Percentiles rank a stretch among this genome's conserved stretches.
These are phyloP conservation scores for Pangasianodon hypophthalmus DNA, from an alignment of 2,113 vertebrate genomes.

Conservation along the genomic window DNA sequence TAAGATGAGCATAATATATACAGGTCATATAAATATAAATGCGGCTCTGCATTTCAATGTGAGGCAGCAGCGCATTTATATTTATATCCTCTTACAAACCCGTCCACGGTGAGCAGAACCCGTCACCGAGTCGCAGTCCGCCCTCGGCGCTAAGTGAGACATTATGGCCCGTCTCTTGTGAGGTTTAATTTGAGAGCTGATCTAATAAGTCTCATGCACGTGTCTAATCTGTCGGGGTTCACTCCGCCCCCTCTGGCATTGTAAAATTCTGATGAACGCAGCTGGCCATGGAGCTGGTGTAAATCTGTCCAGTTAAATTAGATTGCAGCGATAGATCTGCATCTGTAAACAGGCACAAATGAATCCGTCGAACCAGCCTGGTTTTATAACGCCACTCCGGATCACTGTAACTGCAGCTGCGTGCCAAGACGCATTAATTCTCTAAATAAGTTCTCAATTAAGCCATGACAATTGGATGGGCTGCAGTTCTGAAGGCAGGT, in stretches of 20 bases:
- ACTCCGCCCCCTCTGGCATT: conserved; percentile 33
- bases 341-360: conserved; percentile 46
- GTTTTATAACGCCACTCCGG: conserved; percentile 48
- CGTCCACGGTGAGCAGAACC: conserved; percentile 5
- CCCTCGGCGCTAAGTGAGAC: conserved; percentile 34
- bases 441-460: conserved; percentile 60
- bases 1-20: background rate
- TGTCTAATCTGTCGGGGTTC: conserved; percentile 39
- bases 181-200: conserved; percentile 48
- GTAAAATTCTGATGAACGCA: conserved; percentile 47
- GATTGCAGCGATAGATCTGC: conserved; percentile 44
- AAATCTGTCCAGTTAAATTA: conserved; percentile 54
- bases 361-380: conserved; percentile 35
- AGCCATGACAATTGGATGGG: conserved; percentile 46
- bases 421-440: conserved; percentile 51
- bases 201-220: conserved; percentile 50
- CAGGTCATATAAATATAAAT: background rate
- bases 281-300: conserved; percentile 34
- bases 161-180: conserved; percentile 36
- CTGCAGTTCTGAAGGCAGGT: conserved; percentile 46
- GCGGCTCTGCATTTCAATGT: background rate
- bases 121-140: conserved; percentile 17
- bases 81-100: background rate
- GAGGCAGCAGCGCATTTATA: conserved; percentile 19
- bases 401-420: conserved; percentile 42